Base-by-base conservation (phyloP, 2,888 invertebrate species). In the Tiliacea aurago region DNA sequence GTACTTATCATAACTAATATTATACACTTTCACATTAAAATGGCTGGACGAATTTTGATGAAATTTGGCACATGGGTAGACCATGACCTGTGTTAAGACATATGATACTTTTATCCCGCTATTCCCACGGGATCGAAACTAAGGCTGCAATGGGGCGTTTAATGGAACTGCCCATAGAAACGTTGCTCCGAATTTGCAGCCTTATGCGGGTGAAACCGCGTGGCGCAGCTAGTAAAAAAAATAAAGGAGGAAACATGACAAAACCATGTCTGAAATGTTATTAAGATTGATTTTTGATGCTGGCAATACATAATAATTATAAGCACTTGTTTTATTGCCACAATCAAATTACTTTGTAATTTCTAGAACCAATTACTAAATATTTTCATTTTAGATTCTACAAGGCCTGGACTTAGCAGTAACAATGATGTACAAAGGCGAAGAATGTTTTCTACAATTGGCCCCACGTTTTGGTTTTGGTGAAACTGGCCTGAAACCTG, bases 361-460 rank as follows among this genome's bases (percentile, higher is more conserved):
- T 51, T 33, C 9, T 59, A 18, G 0, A 56, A 43, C 13, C 1
- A 20, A 33, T 58, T 23, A 33, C 1, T 45, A 56, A 49, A 37
- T 65, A 45, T 49, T 28, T 11, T 47, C 3, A 58, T 70, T 84
- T 64, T 81, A 97, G 97, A 92, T 97, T 13, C 93, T 98, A 68
- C 97, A 98, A 97, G 99, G 99, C 13, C 90, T 99, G 88, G 99
- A 99, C 93, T 96, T 99, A 93, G 97, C 98, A 28, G 93, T 99
- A 82, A 98, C 98, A 41, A 94, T 99, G 85, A 99, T 99, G 99
- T 97, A 98, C 90, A 96, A 97, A 87, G 98, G 97, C 0, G 99
- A 99, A 95, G 96, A 97, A 85, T 97, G 98, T 73, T 96, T 97
- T 83, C 93, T 99, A 63, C 97, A 97, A 90, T 96, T 99, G 68